A percentile compares a stretch with the other conserved stretches of the same genome.
Evolutionary conservation across 2,113 vertebrate genomes (phyloP).

Genomic region (Epinephelus lanceolatus): DNA sequence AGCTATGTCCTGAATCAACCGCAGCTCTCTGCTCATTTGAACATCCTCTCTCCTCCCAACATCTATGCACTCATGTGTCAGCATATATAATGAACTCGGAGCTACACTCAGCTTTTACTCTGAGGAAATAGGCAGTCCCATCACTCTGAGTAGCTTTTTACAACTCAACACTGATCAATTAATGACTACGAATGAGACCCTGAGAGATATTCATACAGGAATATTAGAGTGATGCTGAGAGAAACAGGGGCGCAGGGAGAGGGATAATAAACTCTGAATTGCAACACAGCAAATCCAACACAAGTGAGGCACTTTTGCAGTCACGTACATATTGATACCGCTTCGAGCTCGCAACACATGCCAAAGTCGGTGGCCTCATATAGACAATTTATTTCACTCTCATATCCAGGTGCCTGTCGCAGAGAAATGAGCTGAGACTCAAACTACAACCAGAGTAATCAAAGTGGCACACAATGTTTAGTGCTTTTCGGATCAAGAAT

Average conservation of each 20-base stretch:
- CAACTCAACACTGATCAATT: slow-evolving; percentile 79
- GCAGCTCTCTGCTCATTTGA: slow-evolving; percentile 53
- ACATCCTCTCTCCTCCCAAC: slow-evolving; percentile 44
- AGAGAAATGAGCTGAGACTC: slow-evolving; percentile 59
- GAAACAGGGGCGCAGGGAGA: slow-evolving; percentile 30
- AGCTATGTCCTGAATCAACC: slow-evolving; percentile 61
- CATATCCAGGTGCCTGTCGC: slow-evolving; percentile 50
- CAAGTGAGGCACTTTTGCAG: slow-evolving; percentile 52
- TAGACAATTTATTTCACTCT: slow-evolving; percentile 59
- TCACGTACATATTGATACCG: slow-evolving; percentile 52
- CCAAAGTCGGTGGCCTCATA: slow-evolving; percentile 58
- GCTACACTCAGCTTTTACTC: slow-evolving; percentile 72
- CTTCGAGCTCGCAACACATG: slow-evolving; percentile 47
- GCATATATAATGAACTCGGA: slow-evolving; percentile 74
- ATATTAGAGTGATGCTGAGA: slow-evolving; percentile 58
- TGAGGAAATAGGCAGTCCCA: slow-evolving; percentile 65
- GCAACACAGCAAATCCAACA: slow-evolving; percentile 54
- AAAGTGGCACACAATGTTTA: slow-evolving; percentile 46
- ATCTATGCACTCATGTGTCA: slow-evolving; percentile 74
- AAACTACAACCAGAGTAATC: slow-evolving; percentile 48
- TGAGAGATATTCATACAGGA: slow-evolving; percentile 58
- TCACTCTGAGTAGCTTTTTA: slow-evolving; percentile 77
- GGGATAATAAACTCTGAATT: slow-evolving; percentile 62
- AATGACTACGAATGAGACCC: slow-evolving; percentile 73
- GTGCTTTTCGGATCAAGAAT: slow-evolving; percentile 34